Evolutionary conservation across 2,888 invertebrate genomes (phyloP).

Genomic region (Dryococelus australis): DNA sequence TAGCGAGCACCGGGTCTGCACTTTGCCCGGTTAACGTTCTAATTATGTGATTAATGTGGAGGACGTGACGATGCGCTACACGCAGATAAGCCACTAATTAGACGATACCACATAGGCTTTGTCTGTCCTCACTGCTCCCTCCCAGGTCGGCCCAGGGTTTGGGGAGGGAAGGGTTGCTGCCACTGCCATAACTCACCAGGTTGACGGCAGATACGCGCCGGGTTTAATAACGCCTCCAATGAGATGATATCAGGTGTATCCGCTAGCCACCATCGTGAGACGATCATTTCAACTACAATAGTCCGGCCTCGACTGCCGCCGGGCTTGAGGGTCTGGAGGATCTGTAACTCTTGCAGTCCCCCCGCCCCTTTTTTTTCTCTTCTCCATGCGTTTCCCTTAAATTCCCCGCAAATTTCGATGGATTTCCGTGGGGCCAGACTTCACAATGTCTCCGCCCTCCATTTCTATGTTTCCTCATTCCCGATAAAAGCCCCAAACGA

Average conservation of each 20-base stretch:
- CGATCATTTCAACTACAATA: neutral
- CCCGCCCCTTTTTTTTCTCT: too few species aligned
- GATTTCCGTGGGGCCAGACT: too few species aligned
- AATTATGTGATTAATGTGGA: neutral
- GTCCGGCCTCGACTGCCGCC: neutral
- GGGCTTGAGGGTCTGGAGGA: too few species aligned
- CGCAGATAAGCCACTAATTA: neutral
- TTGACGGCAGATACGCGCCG: neutral
- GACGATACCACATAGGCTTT: neutral
- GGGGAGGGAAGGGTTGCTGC: neutral
- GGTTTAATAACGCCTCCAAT: neutral
- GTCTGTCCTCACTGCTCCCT: neutral
- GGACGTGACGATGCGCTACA: neutral
- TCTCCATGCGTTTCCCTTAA: too few species aligned
- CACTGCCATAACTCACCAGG: neutral
- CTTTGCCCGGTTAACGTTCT: neutral
- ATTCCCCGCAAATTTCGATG: too few species aligned
- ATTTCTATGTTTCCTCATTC: too few species aligned
- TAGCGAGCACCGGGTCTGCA: too few species aligned
- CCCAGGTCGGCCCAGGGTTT: too few species aligned
- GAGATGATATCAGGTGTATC: neutral
- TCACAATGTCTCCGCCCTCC: too few species aligned
- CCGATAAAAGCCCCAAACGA: too few species aligned
- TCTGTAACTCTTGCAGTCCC: too few species aligned
- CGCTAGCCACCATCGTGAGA: neutral